A percentile compares a stretch with the other conserved stretches of the same genome.
phyloP scores from a whole-genome alignment of 2,888 invertebrate genomes.

The Diplazon laetatorius region DNA sequence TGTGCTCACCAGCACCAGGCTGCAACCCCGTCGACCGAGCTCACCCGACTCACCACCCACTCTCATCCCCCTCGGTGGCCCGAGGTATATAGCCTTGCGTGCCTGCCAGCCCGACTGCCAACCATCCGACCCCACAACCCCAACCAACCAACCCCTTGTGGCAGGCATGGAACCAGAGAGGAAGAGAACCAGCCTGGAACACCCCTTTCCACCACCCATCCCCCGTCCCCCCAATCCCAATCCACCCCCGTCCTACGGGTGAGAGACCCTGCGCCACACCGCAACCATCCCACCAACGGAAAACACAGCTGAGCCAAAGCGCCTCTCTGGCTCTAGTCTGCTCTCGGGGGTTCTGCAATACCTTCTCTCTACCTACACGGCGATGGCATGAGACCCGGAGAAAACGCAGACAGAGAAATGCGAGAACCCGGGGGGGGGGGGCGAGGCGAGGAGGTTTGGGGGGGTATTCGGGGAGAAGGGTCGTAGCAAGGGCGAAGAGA shows the following conservation, averaged over 20 bases:
- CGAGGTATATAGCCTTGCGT: slow-evolving; percentile 77
- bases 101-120: slow-evolving; percentile 76
- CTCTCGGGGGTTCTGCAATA: slow-evolving; percentile 73
- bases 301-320: slow-evolving; percentile 82
- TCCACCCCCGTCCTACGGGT: slow-evolving; percentile 74
- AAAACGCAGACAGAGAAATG: slow-evolving; percentile 51
- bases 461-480: slow-evolving; percentile 17
- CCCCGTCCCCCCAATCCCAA: slow-evolving; percentile 42
- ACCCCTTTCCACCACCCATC: slow-evolving; percentile 67
- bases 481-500: slow-evolving; percentile 34
- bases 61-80: slow-evolving; percentile 72
- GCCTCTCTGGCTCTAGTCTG: slow-evolving; percentile 38
- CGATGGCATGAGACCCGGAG: slow-evolving; percentile 62
- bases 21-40: slow-evolving; percentile 58
- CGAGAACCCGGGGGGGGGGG: slow-evolving; percentile 36
- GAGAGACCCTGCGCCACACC: slow-evolving; percentile 70
- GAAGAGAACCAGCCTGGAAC: slow-evolving; percentile 59
- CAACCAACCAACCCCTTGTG: slow-evolving; percentile 58
- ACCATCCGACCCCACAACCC: slow-evolving; percentile 60
- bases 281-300: slow-evolving; percentile 76
- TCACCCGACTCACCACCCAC: slow-evolving; percentile 57
- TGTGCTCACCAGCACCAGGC: slow-evolving; percentile 63
- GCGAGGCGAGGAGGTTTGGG: too few relatives aligned
- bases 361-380: slow-evolving; percentile 79
- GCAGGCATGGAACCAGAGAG: slow-evolving; percentile 49